Evolutionary conservation across 2,113 vertebrate species (phyloP).

Genomic region (Corydoras maculifer): DNA sequence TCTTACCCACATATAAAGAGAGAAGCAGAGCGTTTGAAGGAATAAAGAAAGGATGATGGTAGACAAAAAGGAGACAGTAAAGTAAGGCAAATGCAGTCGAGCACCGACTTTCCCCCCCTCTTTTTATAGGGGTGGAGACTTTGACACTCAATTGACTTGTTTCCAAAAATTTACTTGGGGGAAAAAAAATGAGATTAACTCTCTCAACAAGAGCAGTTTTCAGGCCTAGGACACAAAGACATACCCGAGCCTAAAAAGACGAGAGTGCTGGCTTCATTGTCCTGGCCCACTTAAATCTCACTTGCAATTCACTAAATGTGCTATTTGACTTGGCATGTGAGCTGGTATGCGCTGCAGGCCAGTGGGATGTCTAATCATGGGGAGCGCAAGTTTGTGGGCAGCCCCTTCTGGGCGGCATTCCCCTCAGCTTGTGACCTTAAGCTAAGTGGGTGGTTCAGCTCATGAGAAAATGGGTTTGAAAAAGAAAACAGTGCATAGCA

Average conservation of each 20-base stretch:
- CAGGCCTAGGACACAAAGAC: conserved; percentile 77
- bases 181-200: conserved; percentile 74
- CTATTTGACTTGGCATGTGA: conserved; percentile 96
- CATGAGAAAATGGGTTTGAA: conserved; percentile 37
- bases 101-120: conserved; percentile 51
- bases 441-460: conserved; percentile 89
- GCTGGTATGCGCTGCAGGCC: conserved; percentile 81
- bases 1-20: conserved; percentile 48
- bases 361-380: conserved; percentile 83
- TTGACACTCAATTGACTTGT: conserved; percentile 83
- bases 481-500: conserved; percentile 74
- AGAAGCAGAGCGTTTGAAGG: conserved; percentile 27
- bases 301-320: conserved; percentile 94
- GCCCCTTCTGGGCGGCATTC: conserved; percentile 76
- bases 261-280: conserved; percentile 81
- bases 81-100: conserved; percentile 56
- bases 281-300: conserved; percentile 88
- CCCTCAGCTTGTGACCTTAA: conserved; percentile 86
- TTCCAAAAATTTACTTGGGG: conserved; percentile 82
- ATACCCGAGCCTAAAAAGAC: conserved; percentile 78
- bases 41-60: neutral
- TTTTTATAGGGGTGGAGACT: conserved; percentile 74
- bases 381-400: conserved; percentile 84
- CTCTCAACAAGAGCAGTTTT: conserved; percentile 85
- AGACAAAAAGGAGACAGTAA: conserved; percentile 35